Conservation (phyloP, 2,888 invertebrate genomes). For the Athalia rosae region DNA sequence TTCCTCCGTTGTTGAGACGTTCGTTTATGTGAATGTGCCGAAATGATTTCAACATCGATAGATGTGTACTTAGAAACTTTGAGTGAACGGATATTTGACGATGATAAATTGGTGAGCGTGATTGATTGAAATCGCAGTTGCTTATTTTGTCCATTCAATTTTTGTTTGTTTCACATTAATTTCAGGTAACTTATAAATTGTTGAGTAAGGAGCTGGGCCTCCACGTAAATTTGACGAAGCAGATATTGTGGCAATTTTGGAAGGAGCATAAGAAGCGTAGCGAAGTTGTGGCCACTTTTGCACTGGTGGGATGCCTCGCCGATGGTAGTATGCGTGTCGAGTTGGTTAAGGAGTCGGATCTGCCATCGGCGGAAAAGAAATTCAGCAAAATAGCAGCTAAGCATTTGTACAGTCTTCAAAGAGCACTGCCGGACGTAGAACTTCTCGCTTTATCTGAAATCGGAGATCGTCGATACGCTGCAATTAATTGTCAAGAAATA, state of each 20-base stretch:
- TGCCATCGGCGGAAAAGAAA: conserved; percentile 63
- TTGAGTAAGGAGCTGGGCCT: conserved; percentile 72
- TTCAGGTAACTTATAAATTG: conserved; percentile 74
- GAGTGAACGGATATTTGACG: conserved; percentile 59
- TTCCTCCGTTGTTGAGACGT: not conserved
- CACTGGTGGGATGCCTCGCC: conserved; percentile 67
- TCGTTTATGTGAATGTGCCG: conserved; percentile 1
- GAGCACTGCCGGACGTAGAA: conserved; percentile 62
- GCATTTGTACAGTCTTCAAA: conserved; percentile 73
- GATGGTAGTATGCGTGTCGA: conserved; percentile 66
- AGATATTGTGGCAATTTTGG: conserved; percentile 68
- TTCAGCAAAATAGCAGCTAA: conserved; percentile 68
- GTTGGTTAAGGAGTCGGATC: conserved; percentile 68
- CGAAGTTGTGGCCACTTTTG: conserved; percentile 64
- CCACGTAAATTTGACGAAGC: conserved; percentile 73
- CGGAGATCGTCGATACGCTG: conserved; percentile 64
- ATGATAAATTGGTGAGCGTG: conserved; percentile 63
- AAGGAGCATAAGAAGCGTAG: conserved; percentile 58
- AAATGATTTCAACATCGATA: conserved; percentile 55
- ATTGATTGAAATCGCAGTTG: not conserved
- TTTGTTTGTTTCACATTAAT: conserved; percentile 38
- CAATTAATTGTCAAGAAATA: conserved; percentile 61
- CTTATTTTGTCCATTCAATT: not conserved
- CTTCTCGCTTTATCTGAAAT: conserved; percentile 60
- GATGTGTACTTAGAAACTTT: conserved; percentile 60